Evolutionary conservation across 2,113 vertebrate species (phyloP).

Genomic region (Alexandromys fortis): DNA sequence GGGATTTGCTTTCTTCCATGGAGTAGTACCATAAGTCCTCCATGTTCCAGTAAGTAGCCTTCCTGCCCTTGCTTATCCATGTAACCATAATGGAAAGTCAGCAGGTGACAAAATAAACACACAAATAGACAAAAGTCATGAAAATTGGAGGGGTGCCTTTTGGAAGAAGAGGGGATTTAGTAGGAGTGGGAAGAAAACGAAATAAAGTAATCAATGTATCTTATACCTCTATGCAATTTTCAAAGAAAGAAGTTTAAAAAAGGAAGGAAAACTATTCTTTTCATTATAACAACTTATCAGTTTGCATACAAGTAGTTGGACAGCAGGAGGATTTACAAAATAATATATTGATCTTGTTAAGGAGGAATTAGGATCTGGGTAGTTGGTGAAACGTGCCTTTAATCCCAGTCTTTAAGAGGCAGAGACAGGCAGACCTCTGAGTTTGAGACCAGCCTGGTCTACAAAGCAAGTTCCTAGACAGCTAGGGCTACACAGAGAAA

Average conservation of each 20-base stretch:
- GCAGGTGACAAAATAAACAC: background rate
- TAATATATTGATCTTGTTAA: background rate
- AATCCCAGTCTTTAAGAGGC: background rate
- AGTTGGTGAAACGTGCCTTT: background rate
- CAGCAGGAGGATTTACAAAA: background rate
- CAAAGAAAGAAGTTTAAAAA: background rate
- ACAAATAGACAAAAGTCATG: background rate
- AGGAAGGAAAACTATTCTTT: background rate
- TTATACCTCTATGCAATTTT: background rate
- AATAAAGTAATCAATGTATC: background rate
- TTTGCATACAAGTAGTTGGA: background rate
- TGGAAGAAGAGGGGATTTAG: too few relatives aligned
- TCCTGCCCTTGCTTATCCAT: background rate
- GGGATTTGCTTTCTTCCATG: background rate
- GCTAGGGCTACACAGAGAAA: background rate
- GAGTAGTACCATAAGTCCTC: too few relatives aligned
- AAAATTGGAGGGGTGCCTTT: background rate
- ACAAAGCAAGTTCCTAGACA: background rate
- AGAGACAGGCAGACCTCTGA: background rate
- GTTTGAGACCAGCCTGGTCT: background rate
- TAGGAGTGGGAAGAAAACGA: background rate
- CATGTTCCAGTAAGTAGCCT: background rate
- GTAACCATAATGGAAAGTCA: background rate
- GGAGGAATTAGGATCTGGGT: background rate
- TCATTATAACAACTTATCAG: background rate